phyloP scores from a whole-genome alignment of 1,140 invertebrate genomes.

The Hydropsyche tenuis region DNA sequence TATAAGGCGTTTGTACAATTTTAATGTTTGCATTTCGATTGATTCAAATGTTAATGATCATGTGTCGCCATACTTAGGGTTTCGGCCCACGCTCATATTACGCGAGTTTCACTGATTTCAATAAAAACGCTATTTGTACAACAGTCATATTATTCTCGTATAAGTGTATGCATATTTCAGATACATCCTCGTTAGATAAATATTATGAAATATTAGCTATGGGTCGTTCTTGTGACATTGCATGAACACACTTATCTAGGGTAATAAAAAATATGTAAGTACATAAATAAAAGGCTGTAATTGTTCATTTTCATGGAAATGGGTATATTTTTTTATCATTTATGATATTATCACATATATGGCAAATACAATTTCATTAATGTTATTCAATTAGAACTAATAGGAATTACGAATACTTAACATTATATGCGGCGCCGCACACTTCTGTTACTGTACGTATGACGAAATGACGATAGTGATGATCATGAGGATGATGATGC shows the following conservation, averaged over 20 bases:
- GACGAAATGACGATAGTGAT: neutral
- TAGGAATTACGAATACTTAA: slow-evolving; percentile 28
- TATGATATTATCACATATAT: slow-evolving; percentile 30
- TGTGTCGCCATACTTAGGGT: neutral
- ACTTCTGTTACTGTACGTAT: too few species aligned
- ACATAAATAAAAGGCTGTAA: too few species aligned
- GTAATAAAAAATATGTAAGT: too few species aligned
- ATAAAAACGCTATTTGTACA: slow-evolving; percentile 17
- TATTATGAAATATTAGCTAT: too few species aligned
- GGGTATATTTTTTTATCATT: neutral
- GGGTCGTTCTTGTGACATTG: too few species aligned
- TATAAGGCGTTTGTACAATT: neutral
- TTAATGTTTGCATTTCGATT: neutral
- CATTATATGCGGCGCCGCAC: neutral
- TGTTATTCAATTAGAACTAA: slow-evolving; percentile 30
- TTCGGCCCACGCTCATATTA: neutral
- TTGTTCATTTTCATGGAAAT: neutral
- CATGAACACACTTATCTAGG: too few species aligned
- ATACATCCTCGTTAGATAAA: neutral
- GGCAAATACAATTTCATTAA: slow-evolving; percentile 5
- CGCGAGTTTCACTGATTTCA: slow-evolving; percentile 6
- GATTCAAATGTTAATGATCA: neutral
- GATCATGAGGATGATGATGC: slow-evolving; percentile 2
- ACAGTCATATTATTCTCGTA: neutral
- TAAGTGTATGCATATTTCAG: slow-evolving; percentile 9